Evolutionary conservation across 2,797 vertebrate species (phyloP).

Genomic region (Syngnathus acus): DNA sequence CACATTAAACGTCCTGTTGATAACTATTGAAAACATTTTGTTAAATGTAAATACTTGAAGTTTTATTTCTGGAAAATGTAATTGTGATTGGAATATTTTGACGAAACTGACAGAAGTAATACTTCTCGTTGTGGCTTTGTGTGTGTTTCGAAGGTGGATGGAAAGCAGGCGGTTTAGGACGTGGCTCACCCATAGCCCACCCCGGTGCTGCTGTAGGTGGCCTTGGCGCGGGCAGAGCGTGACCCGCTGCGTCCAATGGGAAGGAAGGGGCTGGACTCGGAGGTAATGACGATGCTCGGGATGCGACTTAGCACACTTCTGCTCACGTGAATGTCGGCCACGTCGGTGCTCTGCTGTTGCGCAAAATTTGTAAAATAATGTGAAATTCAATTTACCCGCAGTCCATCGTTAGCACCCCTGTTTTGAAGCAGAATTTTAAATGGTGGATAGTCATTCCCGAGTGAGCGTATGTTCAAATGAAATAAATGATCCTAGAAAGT

Average conservation of each 20-base stretch:
- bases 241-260: constrained; percentile 52
- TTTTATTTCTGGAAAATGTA: no score
- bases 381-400: no score
- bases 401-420: no score
- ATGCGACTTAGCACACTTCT: constrained; percentile 62
- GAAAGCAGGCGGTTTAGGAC: neutral
- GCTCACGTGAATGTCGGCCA: constrained; percentile 42
- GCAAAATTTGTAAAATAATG: no score
- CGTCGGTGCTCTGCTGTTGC: constrained; percentile 52
- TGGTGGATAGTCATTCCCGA: no score
- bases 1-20: no score
- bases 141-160: neutral
- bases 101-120: no score
- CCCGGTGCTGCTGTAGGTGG: constrained; percentile 26
- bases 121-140: neutral
- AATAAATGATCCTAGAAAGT: neutral
- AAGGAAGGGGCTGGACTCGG: constrained; percentile 65
- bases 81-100: no score
- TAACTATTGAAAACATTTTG: no score
- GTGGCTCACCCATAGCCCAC: constrained; percentile 32
- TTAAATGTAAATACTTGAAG: no score
- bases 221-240: constrained; percentile 37
- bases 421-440: no score
- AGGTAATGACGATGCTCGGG: constrained; percentile 75
- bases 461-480: neutral